Conservation (phyloP, 1,140 invertebrate species). For the Apis florea region DNA sequence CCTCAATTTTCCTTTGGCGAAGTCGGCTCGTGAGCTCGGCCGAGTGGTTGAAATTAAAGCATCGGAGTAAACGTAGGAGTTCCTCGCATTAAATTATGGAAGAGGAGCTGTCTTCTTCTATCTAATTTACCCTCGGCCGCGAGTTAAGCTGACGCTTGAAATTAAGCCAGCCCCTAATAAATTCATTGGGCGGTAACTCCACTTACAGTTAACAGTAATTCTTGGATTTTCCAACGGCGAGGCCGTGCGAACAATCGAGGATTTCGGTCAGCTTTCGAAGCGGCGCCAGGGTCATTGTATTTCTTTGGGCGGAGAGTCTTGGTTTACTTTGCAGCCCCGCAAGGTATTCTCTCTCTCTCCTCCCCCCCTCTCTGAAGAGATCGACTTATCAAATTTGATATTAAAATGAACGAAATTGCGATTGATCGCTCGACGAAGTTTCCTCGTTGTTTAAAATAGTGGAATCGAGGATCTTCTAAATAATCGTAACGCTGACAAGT, state of each 20-base stretch:
- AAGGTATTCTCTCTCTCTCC: no score
- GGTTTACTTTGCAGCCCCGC: slow-evolving; percentile 18
- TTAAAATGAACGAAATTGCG: background rate
- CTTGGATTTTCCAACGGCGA: slow-evolving; percentile 21
- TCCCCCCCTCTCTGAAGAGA: background rate
- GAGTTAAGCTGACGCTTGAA: slow-evolving; percentile 40
- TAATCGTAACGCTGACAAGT: no score
- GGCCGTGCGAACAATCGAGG: slow-evolving; percentile 15
- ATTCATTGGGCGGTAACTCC: slow-evolving; percentile 38
- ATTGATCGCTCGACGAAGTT: background rate
- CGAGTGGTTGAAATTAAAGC: slow-evolving; percentile 38
- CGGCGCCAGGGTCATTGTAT: background rate
- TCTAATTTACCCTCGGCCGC: slow-evolving; percentile 35
- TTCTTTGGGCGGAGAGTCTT: background rate
- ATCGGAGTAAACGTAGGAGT: slow-evolving; percentile 27
- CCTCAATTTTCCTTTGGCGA: slow-evolving; percentile 25
- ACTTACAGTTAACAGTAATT: slow-evolving; percentile 38
- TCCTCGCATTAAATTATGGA: slow-evolving; percentile 43
- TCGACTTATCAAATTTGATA: slow-evolving; percentile 29
- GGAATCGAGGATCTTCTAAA: background rate
- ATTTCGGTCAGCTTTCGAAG: slow-evolving; percentile 10
- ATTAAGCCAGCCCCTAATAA: slow-evolving; percentile 43
- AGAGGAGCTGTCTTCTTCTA: slow-evolving; percentile 28
- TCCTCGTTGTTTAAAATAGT: background rate
- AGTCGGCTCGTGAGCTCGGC: no score